These are phyloP conservation scores for Zaprionus gabonicus DNA, from an alignment of 1,140 invertebrate genomes.

Conservation along the genomic window DNA sequence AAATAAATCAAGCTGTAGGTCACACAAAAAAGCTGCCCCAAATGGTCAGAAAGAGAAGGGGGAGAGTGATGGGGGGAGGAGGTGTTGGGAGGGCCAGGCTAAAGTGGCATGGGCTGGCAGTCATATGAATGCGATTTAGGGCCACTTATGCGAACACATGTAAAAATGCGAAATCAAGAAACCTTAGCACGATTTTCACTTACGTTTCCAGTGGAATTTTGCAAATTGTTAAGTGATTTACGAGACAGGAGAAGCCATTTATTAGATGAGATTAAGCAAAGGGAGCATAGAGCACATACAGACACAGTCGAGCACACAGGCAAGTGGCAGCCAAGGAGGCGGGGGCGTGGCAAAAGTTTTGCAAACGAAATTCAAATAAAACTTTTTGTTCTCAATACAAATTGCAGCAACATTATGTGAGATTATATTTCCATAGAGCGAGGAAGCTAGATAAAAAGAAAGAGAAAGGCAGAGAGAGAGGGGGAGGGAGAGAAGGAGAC, in stretches of 20 bases:
- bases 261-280: constrained; percentile 83
- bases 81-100: too few relatives aligned
- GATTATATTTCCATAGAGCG: constrained; percentile 62
- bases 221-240: constrained; percentile 85
- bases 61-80: neutral
- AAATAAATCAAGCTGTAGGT: constrained; percentile 82
- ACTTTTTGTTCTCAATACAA: constrained; percentile 62
- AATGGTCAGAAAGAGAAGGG: neutral
- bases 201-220: constrained; percentile 59
- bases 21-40: constrained; percentile 71
- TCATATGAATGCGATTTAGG: constrained; percentile 84
- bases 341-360: constrained; percentile 45
- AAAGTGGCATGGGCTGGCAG: constrained; percentile 4
- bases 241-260: constrained; percentile 84
- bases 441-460: too few relatives aligned
- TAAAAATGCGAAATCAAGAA: constrained; percentile 70
- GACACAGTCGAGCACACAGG: constrained; percentile 33
- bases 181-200: constrained; percentile 76
- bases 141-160: constrained; percentile 82
- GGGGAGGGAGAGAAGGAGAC: too few relatives aligned
- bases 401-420: constrained; percentile 73
- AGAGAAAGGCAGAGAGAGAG: too few relatives aligned
- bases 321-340: neutral
- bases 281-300: constrained; percentile 54
- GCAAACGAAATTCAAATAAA: constrained; percentile 58